Evolutionary conservation across 2,888 invertebrate genomes (phyloP).

Genomic region (Ctenicera cuprea): DNA sequence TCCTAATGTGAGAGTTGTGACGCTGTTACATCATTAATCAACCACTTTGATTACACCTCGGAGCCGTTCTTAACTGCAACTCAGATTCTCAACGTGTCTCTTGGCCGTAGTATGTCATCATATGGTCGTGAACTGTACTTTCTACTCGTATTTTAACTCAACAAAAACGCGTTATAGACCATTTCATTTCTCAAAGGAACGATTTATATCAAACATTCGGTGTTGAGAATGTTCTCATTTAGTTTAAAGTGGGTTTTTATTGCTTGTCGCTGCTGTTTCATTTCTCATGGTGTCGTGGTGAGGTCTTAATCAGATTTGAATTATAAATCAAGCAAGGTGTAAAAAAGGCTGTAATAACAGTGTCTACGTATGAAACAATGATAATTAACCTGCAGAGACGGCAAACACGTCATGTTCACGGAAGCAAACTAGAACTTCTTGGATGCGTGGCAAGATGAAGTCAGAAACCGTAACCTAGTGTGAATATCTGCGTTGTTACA

Average conservation of each 20-base stretch:
- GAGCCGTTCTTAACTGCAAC: conserved; percentile 53
- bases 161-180: not conserved
- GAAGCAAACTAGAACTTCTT: conserved; percentile 34
- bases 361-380: not conserved
- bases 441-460: conserved; percentile 32
- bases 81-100: conserved; percentile 47
- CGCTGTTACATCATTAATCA: conserved; percentile 59
- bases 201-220: conserved; percentile 9
- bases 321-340: conserved; percentile 9
- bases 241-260: not conserved
- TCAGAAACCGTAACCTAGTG: conserved; percentile 41
- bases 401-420: conserved; percentile 25
- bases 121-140: conserved; percentile 29
- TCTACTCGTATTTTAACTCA: conserved; percentile 1
- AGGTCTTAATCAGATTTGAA: conserved; percentile 9
- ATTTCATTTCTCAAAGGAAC: not conserved
- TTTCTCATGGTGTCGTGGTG: not conserved
- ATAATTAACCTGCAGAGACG: conserved; percentile 15
- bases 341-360: not conserved
- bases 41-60: conserved; percentile 59
- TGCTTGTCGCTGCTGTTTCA: not conserved
- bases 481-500: conserved; percentile 41
- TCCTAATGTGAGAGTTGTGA: conserved; percentile 56
- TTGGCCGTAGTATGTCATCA: conserved; percentile 39
- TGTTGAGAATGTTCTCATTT: not conserved